A percentile compares a stretch with the other conserved stretches of the same genome.
Evolutionary conservation across 2,888 invertebrate genomes (phyloP).

Genomic region (Tetranychus truncatus): DNA sequence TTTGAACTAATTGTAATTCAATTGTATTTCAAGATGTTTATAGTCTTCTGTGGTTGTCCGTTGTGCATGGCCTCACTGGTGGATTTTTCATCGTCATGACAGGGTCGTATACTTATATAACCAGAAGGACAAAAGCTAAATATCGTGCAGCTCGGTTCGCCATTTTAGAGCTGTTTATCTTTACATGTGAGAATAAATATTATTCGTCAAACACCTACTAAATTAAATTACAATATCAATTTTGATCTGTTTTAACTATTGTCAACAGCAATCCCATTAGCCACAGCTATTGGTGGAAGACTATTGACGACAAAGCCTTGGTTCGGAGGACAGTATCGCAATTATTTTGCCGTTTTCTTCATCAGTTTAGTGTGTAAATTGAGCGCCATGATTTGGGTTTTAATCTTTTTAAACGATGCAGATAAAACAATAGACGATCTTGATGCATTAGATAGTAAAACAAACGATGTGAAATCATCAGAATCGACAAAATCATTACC

Average conservation of each 20-base stretch:
- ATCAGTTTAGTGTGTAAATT: not conserved
- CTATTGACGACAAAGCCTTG: not conserved
- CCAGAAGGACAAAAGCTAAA: not conserved
- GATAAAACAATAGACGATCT: not conserved
- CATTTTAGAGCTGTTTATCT: not conserved
- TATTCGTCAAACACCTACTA: not conserved
- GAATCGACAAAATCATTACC: not conserved
- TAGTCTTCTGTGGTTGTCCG: not conserved
- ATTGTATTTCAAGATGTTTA: not conserved
- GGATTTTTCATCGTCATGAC: slow-evolving; percentile 1
- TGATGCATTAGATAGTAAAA: not conserved
- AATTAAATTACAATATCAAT: not conserved
- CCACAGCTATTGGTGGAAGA: not conserved
- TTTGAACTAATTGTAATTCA: too few species aligned
- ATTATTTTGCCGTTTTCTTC: not conserved
- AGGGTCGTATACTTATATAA: not conserved
- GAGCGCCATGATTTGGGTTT: not conserved
- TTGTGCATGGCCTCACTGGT: not conserved
- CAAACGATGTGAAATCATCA: not conserved
- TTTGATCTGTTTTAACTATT: not conserved
- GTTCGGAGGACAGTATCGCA: not conserved
- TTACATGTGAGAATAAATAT: not conserved
- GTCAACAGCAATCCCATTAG: not conserved
- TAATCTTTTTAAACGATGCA: not conserved
- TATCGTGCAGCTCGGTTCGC: not conserved